These are phyloP conservation scores for Elegia similella DNA, from an alignment of 2,888 invertebrate genomes.

Conservation along the genomic window DNA sequence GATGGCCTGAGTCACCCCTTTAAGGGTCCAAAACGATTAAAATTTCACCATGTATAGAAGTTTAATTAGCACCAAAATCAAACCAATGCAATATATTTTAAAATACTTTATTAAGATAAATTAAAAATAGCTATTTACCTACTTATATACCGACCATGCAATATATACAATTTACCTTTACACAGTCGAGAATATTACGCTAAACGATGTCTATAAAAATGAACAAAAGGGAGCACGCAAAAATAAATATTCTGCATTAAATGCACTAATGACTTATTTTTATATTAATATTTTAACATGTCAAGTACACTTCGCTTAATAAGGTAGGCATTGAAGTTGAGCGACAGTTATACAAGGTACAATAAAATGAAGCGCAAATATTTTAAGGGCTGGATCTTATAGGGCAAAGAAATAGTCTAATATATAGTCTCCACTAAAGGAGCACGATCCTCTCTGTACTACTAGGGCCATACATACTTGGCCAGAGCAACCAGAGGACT, in stretches of 20 bases:
- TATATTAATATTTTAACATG: neutral
- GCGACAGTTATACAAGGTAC: no score
- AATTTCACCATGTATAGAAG: no score
- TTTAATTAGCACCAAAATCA: no score
- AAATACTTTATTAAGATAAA: constrained; percentile 31
- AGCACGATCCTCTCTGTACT: no score
- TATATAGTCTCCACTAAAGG: no score
- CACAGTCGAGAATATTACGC: constrained; percentile 23
- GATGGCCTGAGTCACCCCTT: no score
- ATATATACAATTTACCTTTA: constrained; percentile 30
- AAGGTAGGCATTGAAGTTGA: neutral
- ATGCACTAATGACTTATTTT: constrained; percentile 33
- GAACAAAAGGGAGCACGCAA: constrained; percentile 10
- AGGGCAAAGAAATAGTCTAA: no score
- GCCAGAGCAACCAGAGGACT: no score
- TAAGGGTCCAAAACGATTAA: no score
- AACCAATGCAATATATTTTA: constrained; percentile 17
- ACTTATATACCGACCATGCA: constrained; percentile 30
- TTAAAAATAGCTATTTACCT: constrained; percentile 26
- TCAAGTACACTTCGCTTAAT: neutral
- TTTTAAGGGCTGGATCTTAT: no score
- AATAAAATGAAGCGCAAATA: no score
- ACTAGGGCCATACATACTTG: no score
- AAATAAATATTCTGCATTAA: constrained; percentile 41
- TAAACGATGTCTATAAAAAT: constrained; percentile 18